A percentile compares a stretch with the other conserved stretches of the same genome.
phyloP scores from a whole-genome alignment of 2,888 invertebrate genomes.

The Drosophila greeni region DNA sequence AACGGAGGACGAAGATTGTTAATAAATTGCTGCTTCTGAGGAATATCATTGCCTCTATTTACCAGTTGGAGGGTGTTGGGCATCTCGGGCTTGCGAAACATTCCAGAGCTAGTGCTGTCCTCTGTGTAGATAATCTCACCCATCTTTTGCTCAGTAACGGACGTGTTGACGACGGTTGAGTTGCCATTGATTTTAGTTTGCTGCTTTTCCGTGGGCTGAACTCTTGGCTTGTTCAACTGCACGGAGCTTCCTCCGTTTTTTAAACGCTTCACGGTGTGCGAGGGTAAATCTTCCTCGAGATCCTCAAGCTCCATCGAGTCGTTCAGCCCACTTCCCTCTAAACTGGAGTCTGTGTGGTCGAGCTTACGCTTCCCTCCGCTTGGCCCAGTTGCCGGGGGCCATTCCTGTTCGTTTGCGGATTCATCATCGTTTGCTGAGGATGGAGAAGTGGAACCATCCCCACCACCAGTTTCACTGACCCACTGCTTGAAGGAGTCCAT shows the following conservation, averaged over 20 bases:
- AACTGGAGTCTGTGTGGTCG: conserved; percentile 79
- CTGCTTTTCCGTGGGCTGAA: conserved; percentile 52
- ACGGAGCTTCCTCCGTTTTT: conserved; percentile 76
- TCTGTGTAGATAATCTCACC: conserved; percentile 78
- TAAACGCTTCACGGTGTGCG: conserved; percentile 80
- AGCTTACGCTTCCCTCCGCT: conserved; percentile 78
- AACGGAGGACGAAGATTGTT: conserved; percentile 6
- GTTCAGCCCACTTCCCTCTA: conserved; percentile 74
- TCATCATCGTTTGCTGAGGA: conserved; percentile 80
- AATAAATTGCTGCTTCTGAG: neutral
- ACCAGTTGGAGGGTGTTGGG: conserved; percentile 67
- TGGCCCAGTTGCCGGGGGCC: conserved; percentile 52
- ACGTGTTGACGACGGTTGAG: conserved; percentile 24
- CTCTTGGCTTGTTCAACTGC: conserved; percentile 68
- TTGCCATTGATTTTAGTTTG: conserved; percentile 72
- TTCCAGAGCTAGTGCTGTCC: conserved; percentile 75
- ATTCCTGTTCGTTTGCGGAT: conserved; percentile 66
- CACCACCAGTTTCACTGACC: conserved; percentile 80
- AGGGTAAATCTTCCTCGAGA: conserved; percentile 80
- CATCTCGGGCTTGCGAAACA: conserved; percentile 76
- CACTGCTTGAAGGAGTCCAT: conserved; percentile 91
- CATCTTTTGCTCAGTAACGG: conserved; percentile 58
- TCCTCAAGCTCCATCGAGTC: conserved; percentile 79
- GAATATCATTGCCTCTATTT: conserved; percentile 33
- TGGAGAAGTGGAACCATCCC: conserved; percentile 80